A percentile compares a stretch with the other conserved stretches of the same genome.
These are phyloP conservation scores for Crotalus horridus DNA, from an alignment of 2,113 vertebrate genomes.

Conservation along the genomic window DNA sequence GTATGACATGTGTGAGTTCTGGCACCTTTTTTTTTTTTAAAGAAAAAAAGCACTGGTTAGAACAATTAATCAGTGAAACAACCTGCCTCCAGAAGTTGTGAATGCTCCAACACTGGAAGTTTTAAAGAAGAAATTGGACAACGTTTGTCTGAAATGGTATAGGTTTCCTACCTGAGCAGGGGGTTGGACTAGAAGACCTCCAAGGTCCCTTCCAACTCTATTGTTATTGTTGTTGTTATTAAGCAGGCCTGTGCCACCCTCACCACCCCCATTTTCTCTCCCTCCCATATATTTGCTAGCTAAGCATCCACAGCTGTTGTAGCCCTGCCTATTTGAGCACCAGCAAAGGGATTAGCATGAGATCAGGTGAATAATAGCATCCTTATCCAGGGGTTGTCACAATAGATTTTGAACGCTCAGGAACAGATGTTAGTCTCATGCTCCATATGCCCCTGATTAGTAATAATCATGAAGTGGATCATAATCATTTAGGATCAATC, in stretches of 20 bases:
- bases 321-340: neutral
- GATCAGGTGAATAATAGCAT: neutral
- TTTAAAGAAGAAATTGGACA: too few relatives aligned
- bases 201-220: too few relatives aligned
- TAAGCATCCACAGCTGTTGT: neutral
- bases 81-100: too few relatives aligned
- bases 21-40: too few relatives aligned
- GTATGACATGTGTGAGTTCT: too few relatives aligned
- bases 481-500: neutral
- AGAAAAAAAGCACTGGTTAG: too few relatives aligned
- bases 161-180: too few relatives aligned
- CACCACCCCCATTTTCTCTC: neutral
- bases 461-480: neutral
- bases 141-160: too few relatives aligned
- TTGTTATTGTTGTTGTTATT: too few relatives aligned
- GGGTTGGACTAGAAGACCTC: too few relatives aligned
- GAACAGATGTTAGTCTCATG: neutral
- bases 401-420: neutral
- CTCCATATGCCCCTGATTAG: neutral
- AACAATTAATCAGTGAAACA: too few relatives aligned
- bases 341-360: neutral
- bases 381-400: neutral
- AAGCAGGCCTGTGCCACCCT: neutral
- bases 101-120: too few relatives aligned
- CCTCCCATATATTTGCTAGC: neutral